Conservation (phyloP, 2,797 vertebrate species). For the Eidolon dupreanum region DNA sequence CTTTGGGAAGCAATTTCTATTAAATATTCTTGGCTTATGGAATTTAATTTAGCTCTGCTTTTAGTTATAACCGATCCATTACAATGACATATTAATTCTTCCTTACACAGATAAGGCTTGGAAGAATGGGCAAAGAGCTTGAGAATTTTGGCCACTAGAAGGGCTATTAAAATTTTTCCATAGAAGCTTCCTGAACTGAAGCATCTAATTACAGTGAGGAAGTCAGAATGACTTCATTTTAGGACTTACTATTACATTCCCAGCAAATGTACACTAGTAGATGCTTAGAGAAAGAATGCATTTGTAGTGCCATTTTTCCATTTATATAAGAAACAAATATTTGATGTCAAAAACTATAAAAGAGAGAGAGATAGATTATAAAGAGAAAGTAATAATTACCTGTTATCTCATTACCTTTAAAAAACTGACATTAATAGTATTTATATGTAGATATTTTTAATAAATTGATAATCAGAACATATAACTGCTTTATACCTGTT, state of each 20-base stretch:
- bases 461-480: neutral
- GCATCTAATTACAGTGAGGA: neutral
- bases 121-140: neutral
- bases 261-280: neutral
- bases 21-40: neutral
- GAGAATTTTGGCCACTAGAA: neutral
- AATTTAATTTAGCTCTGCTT: neutral
- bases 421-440: neutral
- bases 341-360: neutral
- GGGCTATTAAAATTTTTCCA: neutral
- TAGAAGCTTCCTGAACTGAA: neutral
- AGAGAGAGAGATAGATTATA: neutral
- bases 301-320: neutral
- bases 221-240: neutral
- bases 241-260: neutral
- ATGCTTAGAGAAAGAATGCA: neutral
- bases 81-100: neutral
- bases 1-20: neutral
- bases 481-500: neutral
- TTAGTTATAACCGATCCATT: neutral
- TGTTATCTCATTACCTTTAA: neutral
- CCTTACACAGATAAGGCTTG: neutral
- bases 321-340: neutral
- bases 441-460: neutral
- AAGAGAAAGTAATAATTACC: neutral